Conservation (phyloP, 1,140 invertebrate genomes). For the Drosophila punjabiensis region DNA sequence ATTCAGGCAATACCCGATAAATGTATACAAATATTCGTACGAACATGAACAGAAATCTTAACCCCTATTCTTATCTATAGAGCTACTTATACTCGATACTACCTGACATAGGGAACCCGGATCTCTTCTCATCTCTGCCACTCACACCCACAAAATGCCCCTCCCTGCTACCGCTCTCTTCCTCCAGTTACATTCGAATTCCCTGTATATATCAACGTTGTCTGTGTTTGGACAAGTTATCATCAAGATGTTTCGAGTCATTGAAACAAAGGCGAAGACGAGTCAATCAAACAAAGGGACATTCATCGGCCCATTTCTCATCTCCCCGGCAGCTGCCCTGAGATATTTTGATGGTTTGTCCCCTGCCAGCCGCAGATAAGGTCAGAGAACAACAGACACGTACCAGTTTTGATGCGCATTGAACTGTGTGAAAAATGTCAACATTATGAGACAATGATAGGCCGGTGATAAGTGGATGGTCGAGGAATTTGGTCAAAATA, state of each 20-base stretch:
- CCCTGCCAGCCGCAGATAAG: constrained; percentile 44
- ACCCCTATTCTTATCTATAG: neutral
- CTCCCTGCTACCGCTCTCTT: neutral
- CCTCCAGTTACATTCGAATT: neutral
- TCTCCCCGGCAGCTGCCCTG: constrained; percentile 15
- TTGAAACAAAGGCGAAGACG: constrained; percentile 76
- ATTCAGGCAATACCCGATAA: neutral
- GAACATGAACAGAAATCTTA: neutral
- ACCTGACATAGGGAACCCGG: neutral
- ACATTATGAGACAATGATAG: constrained; percentile 73
- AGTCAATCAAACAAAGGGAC: constrained; percentile 80
- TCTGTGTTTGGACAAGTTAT: constrained; percentile 76
- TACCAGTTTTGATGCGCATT: constrained; percentile 68
- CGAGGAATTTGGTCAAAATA: constrained; percentile 40
- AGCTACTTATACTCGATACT: neutral
- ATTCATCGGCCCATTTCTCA: constrained; percentile 48
- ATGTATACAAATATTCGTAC: neutral
- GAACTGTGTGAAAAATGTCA: constrained; percentile 74
- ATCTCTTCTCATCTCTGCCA: constrained; percentile 1
- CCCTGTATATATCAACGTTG: constrained; percentile 7
- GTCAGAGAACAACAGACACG: constrained; percentile 48
- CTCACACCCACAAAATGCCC: constrained; percentile 1
- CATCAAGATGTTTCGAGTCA: constrained; percentile 79
- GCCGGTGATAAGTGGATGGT: constrained; percentile 15
- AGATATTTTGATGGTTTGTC: constrained; percentile 26